These are phyloP conservation scores for Neoniphon sammara DNA, from an alignment of 2,797 vertebrate species.

Conservation along the genomic window DNA sequence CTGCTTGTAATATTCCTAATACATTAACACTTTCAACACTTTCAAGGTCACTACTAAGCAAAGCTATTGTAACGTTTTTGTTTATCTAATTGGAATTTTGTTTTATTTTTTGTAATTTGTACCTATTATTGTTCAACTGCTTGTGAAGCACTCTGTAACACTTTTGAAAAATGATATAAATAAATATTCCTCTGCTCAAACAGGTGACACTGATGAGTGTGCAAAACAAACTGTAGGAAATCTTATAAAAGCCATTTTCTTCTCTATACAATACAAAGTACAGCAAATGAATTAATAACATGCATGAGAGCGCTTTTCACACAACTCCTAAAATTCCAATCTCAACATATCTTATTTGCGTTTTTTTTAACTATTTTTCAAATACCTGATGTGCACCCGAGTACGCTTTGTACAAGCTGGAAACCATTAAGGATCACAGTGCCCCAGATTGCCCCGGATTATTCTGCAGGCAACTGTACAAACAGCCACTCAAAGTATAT, in stretches of 20 bases:
- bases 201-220: not conserved
- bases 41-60: too few relatives aligned
- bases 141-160: not conserved
- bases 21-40: too few relatives aligned
- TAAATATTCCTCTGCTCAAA: not conserved
- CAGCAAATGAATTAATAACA: not conserved
- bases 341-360: not conserved
- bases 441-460: not conserved
- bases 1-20: too few relatives aligned
- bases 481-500: not conserved
- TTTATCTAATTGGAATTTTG: too few relatives aligned
- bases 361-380: not conserved
- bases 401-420: not conserved
- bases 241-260: constrained; percentile 3
- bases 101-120: too few relatives aligned
- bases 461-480: not conserved
- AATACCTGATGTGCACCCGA: constrained; percentile 7
- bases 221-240: constrained; percentile 1
- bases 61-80: too few relatives aligned
- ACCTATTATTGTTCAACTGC: not conserved
- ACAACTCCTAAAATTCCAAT: not conserved
- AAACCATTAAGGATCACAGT: constrained; percentile 14
- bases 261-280: not conserved
- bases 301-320: not conserved
- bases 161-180: not conserved